phyloP scores from a whole-genome alignment of 2,113 vertebrate genomes.

The Ictalurus furcatus region DNA sequence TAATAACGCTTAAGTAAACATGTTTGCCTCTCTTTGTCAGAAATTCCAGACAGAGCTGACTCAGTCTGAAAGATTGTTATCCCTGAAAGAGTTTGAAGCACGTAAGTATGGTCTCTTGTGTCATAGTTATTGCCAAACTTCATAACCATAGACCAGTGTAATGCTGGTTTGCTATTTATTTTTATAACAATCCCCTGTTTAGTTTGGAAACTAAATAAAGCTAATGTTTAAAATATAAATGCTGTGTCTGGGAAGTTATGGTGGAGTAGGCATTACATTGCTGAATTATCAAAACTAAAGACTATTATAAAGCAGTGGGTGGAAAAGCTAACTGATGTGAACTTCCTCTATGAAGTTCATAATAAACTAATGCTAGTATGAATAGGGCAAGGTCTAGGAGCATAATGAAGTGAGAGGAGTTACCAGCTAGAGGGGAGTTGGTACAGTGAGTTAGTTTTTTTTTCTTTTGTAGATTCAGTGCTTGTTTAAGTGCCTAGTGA shows the following conservation, averaged over 20 bases:
- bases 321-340: no score
- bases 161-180: not conserved
- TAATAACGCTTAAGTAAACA: not conserved
- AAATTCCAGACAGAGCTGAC: constrained; percentile 84
- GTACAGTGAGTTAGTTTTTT: not conserved
- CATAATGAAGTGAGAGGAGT: not conserved
- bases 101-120: constrained; percentile 77
- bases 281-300: not conserved
- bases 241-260: not conserved
- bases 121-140: no score
- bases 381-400: not conserved
- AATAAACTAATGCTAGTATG: not conserved
- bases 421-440: not conserved
- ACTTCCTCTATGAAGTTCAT: not conserved
- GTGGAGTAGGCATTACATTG: not conserved
- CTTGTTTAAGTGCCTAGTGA: not conserved
- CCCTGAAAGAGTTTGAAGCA: constrained; percentile 90
- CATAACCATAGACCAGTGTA: not conserved
- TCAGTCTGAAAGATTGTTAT: constrained; percentile 83
- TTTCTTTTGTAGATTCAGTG: not conserved
- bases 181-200: not conserved
- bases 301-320: no score
- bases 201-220: not conserved
- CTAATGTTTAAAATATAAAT: not conserved
- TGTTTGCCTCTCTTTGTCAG: constrained; percentile 63